Conservation (phyloP, 2,888 invertebrate genomes). For the Lithosia quadra region DNA sequence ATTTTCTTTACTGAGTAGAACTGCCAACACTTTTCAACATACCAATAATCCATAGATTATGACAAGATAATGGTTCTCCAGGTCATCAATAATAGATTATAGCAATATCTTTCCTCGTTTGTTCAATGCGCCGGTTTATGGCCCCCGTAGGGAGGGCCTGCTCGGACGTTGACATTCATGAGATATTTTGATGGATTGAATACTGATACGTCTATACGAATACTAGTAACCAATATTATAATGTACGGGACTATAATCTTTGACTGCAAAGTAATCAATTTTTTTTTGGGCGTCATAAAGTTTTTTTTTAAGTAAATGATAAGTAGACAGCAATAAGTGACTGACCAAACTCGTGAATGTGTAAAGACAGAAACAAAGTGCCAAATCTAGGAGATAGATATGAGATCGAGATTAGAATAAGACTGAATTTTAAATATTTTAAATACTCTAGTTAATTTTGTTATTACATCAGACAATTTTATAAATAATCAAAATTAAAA, state of each 20-base stretch:
- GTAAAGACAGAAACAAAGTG: too few species aligned
- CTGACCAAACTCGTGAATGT: too few species aligned
- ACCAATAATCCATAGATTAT: conserved; percentile 10
- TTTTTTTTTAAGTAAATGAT: too few species aligned
- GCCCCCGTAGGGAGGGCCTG: background rate
- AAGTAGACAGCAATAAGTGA: too few species aligned
- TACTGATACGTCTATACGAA: background rate
- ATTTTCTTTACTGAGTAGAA: too few species aligned
- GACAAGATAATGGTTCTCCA: conserved; percentile 4
- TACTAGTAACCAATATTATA: background rate
- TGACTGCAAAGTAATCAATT: background rate
- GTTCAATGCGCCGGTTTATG: conserved; percentile 8
- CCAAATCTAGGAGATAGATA: too few species aligned
- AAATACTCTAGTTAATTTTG: too few species aligned
- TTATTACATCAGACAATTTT: too few species aligned
- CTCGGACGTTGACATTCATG: background rate
- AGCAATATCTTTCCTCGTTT: conserved; percentile 15
- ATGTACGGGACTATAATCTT: background rate
- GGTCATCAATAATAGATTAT: conserved; percentile 17
- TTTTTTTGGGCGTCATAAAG: too few species aligned
- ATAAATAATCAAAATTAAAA: too few species aligned
- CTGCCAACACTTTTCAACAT: background rate
- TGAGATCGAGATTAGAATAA: too few species aligned
- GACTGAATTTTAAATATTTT: too few species aligned
- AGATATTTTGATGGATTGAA: conserved; percentile 6